Evolutionary conservation across 2,888 invertebrate genomes (phyloP), one percentile per base, ranked within the genome.

Genomic region (Adelognathus sp.): DNA sequence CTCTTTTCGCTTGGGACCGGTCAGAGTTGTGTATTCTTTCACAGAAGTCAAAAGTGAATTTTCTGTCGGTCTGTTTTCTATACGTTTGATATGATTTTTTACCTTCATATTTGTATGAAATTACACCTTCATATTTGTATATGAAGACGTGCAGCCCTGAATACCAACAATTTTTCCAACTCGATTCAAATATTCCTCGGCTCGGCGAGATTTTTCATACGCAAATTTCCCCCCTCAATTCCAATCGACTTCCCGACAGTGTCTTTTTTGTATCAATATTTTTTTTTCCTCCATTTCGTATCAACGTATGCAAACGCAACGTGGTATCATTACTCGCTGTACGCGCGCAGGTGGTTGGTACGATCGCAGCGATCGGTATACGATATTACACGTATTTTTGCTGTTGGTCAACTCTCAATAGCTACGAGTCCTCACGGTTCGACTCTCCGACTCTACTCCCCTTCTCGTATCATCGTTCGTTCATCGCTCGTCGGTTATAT

Each of bases 121-220:
- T 87, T 84, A 82, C 85, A 81, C 66, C 77, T 82, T 85, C 85
- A 84, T 80, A n/a, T n/a, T n/a, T n/a, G n/a, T n/a, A n/a, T n/a
- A n/a, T n/a, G n/a, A n/a, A n/a, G n/a, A n/a, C 44, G 70, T 81
- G 77, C 63, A 77, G 64, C 80, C 84, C 85, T 85, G 84, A 87
- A 86, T 86, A 86, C 84, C 79, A 80, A 27, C 76, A 61, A 72
- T 81, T 81, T 74, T 79, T 82, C 80, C 80, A 56, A 71, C 61
- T 69, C 56, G 46, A 46, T 46, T 46, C 54, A 9, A n/a, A 60
- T 3, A 9, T 11, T 46, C 24, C 21, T 24, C 46, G 9, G 44
- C 54, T 41, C 5, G 9, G 41, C 41, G 27, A 36, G 36, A 60
- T 61, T 46, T 56, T 41, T 21, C 21, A 11, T 36, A 36, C 18